Evolutionary conservation across 2,888 invertebrate genomes (phyloP).

Genomic region (Diarsia rubi): DNA sequence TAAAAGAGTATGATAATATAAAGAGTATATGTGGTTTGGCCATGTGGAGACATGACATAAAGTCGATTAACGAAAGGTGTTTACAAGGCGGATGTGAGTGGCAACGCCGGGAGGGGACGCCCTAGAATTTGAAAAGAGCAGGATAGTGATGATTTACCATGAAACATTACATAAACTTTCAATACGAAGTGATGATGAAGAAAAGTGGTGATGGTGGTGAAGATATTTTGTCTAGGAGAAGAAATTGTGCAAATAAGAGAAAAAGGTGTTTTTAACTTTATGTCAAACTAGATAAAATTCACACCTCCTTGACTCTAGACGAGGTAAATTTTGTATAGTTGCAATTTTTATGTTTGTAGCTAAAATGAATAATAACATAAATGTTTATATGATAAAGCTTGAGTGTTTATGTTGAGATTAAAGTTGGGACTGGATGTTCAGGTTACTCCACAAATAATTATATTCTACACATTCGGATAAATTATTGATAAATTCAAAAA

Average conservation of each 20-base stretch:
- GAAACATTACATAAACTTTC: no score
- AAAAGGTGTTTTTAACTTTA: neutral
- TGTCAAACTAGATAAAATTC: neutral
- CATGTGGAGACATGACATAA: neutral
- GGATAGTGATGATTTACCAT: no score
- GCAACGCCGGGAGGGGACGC: neutral
- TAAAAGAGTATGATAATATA: no score
- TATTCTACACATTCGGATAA: neutral
- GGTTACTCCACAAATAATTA: neutral
- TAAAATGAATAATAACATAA: slow-evolving; percentile 22
- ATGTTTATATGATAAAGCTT: slow-evolving; percentile 17
- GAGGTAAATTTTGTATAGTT: neutral
- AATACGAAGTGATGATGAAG: no score
- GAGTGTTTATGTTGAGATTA: slow-evolving; percentile 14
- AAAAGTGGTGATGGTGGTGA: no score
- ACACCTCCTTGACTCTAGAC: neutral
- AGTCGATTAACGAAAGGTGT: neutral
- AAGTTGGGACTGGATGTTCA: slow-evolving; percentile 14
- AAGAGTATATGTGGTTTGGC: neutral
- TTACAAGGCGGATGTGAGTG: neutral
- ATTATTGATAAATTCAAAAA: neutral
- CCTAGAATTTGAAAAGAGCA: no score
- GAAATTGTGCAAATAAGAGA: neutral
- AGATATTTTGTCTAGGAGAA: neutral
- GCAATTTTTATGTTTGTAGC: neutral